Percentiles rank a stretch among this genome's conserved stretches.
phyloP scores from a whole-genome alignment of 2,797 vertebrate genomes.

The Morus bassanus region DNA sequence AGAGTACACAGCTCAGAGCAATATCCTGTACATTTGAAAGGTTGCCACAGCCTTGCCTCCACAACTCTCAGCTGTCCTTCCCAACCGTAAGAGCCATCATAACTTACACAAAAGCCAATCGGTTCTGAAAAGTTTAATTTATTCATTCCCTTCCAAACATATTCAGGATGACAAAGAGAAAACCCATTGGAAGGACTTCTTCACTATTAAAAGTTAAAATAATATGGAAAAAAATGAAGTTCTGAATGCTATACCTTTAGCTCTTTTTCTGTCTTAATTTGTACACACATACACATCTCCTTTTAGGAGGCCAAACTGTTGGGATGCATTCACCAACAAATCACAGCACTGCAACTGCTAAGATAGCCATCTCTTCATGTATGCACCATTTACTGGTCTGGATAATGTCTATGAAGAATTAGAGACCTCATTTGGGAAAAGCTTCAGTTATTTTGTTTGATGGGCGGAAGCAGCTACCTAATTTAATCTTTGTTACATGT shows the following conservation, averaged over 20 bases:
- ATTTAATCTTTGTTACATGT: conserved; percentile 14
- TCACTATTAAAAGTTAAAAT: not conserved
- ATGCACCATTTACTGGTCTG: not conserved
- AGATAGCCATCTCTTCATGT: not conserved
- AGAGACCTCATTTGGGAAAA: conserved; percentile 14
- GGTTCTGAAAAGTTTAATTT: not conserved
- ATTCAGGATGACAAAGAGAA: not conserved
- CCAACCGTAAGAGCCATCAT: not conserved
- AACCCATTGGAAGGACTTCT: not conserved
- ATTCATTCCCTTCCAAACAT: not conserved
- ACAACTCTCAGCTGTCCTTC: not conserved
- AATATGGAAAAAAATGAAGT: not conserved
- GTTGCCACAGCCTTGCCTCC: not conserved
- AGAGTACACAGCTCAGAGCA: not conserved
- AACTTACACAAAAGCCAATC: not conserved
- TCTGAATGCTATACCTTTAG: not conserved
- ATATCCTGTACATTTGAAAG: not conserved
- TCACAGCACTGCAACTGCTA: not conserved
- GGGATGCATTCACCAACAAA: not conserved
- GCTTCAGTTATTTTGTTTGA: conserved; percentile 19
- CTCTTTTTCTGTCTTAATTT: not conserved
- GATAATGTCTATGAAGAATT: conserved; percentile 15
- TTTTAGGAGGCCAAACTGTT: not conserved
- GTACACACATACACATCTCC: not conserved
- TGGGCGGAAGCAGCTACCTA: conserved; percentile 11